Evolutionary conservation across 2,797 vertebrate genomes (phyloP).

Genomic region (Hapalemur alaotrensis): DNA sequence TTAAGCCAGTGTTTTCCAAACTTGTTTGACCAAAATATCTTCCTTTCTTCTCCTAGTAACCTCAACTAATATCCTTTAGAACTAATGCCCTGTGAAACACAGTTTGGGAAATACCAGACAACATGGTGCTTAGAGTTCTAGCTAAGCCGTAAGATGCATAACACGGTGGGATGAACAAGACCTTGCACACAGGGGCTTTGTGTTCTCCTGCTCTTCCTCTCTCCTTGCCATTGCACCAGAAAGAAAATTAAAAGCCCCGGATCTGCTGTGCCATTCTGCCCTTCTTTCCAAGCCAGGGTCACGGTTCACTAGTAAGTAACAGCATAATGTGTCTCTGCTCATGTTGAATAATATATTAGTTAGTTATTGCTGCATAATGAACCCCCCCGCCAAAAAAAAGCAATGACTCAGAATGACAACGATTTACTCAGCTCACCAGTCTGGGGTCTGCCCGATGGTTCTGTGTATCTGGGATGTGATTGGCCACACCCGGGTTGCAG

Average conservation of each 20-base stretch:
- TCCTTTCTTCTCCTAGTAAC: neutral
- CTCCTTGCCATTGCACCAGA: neutral
- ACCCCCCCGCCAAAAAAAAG: neutral
- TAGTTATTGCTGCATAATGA: neutral
- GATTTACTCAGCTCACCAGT: neutral
- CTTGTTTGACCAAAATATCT: neutral
- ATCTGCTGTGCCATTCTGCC: neutral
- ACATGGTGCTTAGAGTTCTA: neutral
- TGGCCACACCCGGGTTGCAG: neutral
- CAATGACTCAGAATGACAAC: neutral
- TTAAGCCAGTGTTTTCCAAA: neutral
- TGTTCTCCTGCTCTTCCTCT: neutral
- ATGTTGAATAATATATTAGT: neutral
- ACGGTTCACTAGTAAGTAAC: neutral
- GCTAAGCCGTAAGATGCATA: neutral
- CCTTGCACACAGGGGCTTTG: too few relatives aligned
- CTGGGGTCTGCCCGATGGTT: neutral
- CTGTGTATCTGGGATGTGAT: neutral
- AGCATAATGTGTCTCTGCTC: neutral
- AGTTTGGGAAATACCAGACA: neutral
- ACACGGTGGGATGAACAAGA: neutral
- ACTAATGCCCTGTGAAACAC: neutral
- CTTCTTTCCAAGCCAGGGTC: neutral
- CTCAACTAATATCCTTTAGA: neutral
- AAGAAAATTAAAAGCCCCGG: neutral